These are phyloP conservation scores for Megathymus violae DNA, from an alignment of 1,140 invertebrate genomes.

Conservation along the genomic window DNA sequence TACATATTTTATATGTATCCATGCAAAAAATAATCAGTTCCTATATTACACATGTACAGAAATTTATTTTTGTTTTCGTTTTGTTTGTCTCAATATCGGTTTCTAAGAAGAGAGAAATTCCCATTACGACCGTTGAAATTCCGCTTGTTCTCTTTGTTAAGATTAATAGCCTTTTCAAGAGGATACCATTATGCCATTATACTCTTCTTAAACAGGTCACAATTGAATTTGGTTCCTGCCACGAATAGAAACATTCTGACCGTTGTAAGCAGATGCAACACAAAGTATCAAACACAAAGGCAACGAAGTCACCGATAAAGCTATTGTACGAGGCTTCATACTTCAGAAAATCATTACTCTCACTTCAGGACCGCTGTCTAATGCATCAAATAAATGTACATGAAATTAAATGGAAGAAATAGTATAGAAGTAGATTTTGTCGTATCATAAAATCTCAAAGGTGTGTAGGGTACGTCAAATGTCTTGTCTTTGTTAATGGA, in stretches of 20 bases:
- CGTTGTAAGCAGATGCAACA: conserved; percentile 42
- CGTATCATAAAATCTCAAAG: too few relatives aligned
- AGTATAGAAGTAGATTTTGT: conserved; percentile 11
- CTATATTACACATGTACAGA: too few relatives aligned
- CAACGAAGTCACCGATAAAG: conserved; percentile 12
- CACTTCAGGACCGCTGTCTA: conserved; percentile 3
- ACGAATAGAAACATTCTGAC: conserved; percentile 44
- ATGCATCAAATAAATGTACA: conserved; percentile 6
- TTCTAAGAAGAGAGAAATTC: neutral
- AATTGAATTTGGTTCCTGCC: conserved; percentile 37
- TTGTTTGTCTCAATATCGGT: neutral
- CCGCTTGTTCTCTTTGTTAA: neutral
- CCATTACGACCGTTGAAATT: neutral
- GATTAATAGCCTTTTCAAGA: conserved; percentile 1
- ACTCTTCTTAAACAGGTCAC: conserved; percentile 28
- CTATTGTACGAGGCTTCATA: conserved; percentile 14
- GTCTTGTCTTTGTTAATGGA: too few relatives aligned
- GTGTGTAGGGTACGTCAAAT: too few relatives aligned
- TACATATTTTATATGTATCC: too few relatives aligned
- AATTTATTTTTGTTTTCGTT: neutral
- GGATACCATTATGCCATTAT: conserved; percentile 23
- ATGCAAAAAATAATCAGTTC: too few relatives aligned
- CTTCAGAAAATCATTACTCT: conserved; percentile 18
- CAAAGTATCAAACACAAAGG: conserved; percentile 44
- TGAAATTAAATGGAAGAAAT: neutral